A percentile compares a stretch with the other conserved stretches of the same genome.
phyloP scores from a whole-genome alignment of 2,113 vertebrate genomes.

The Paramormyrops kingsleyae region DNA sequence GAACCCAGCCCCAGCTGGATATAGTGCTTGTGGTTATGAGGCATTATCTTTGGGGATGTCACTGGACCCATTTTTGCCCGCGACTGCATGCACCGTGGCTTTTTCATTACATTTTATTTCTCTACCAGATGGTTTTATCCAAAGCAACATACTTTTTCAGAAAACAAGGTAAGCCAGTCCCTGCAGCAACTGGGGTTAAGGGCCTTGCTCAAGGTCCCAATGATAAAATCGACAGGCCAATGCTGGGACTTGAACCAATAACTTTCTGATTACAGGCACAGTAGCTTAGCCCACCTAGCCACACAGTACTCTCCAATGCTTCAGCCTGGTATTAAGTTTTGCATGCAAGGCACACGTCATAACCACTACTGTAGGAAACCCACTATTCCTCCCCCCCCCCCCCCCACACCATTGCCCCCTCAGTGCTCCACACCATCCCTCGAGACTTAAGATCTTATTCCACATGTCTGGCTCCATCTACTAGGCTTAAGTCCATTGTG shows the following conservation, averaged over 20 bases:
- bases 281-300: background rate
- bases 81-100: background rate
- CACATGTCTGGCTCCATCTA: slow-evolving; percentile 58
- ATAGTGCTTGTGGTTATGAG: background rate
- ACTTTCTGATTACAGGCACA: background rate
- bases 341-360: background rate
- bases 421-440: slow-evolving; percentile 40
- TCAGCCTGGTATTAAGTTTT: background rate
- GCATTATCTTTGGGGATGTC: background rate
- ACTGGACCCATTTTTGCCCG: background rate
- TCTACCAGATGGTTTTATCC: background rate
- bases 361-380: background rate
- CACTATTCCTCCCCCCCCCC: background rate
- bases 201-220: background rate
- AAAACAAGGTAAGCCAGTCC: background rate
- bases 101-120: background rate
- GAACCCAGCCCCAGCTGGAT: background rate
- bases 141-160: background rate
- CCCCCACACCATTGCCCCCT: slow-evolving; percentile 12
- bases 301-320: background rate
- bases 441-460: slow-evolving; percentile 48
- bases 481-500: slow-evolving; percentile 49
- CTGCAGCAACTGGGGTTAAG: background rate
- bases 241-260: background rate
- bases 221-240: background rate